Evolutionary conservation across 2,113 vertebrate species (phyloP).

Genomic region (Brachyistius frenatus): DNA sequence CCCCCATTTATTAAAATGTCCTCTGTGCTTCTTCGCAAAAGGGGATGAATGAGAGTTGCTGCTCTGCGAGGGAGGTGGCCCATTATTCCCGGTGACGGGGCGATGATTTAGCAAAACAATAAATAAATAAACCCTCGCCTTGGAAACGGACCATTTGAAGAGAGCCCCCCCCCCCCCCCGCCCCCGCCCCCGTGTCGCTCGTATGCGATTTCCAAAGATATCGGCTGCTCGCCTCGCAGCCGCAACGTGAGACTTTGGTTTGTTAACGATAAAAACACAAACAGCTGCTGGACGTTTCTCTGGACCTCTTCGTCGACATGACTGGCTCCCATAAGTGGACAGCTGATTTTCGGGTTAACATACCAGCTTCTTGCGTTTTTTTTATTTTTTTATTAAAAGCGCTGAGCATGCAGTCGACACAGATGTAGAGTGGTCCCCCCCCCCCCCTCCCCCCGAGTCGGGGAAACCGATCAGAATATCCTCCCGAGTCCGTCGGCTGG

Average conservation of each 20-base stretch:
- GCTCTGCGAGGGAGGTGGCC: constrained; percentile 6
- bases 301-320: constrained; percentile 9
- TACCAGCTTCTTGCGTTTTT: constrained; percentile 15
- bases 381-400: constrained; percentile 9
- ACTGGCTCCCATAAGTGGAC: background rate
- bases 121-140: background rate
- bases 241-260: background rate
- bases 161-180: too few relatives aligned
- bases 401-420: constrained; percentile 37
- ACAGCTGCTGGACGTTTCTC: background rate
- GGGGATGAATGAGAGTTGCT: constrained; percentile 30
- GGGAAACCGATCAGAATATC: constrained; percentile 47
- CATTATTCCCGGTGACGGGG: constrained; percentile 21
- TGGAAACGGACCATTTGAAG: background rate
- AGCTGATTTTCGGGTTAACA: constrained; percentile 20
- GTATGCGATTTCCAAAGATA: too few relatives aligned
- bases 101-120: constrained; percentile 38
- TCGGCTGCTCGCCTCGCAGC: background rate
- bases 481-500: constrained; percentile 29
- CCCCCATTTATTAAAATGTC: constrained; percentile 23
- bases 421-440: constrained; percentile 20
- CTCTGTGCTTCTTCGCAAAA: constrained; percentile 35
- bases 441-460: constrained; percentile 37
- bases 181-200: too few relatives aligned
- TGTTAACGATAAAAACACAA: background rate